A percentile compares a stretch with the other conserved stretches of the same genome.
These are phyloP conservation scores for Microdon myrmicae DNA, from an alignment of 2,888 invertebrate species.

Conservation along the genomic window DNA sequence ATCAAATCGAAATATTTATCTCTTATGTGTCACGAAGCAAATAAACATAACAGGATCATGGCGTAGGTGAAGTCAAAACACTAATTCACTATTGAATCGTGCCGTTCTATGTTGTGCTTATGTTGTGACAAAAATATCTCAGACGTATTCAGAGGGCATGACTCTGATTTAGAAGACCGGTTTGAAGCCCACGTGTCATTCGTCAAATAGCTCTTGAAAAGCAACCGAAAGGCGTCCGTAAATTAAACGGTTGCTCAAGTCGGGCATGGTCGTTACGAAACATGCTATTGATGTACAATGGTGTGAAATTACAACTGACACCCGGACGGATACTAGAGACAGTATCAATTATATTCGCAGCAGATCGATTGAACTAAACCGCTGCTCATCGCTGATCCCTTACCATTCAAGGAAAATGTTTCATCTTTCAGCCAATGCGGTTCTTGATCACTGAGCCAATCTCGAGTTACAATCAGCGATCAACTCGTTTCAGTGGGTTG, in stretches of 20 bases:
- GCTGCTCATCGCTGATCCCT: slow-evolving; percentile 1
- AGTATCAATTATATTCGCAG: slow-evolving; percentile 39
- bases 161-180: too few relatives aligned
- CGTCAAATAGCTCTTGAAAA: too few relatives aligned
- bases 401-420: slow-evolving; percentile 11
- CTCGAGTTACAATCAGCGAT: slow-evolving; percentile 46
- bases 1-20: slow-evolving; percentile 31
- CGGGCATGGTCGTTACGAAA: slow-evolving; percentile 24
- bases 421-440: slow-evolving; percentile 29
- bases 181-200: too few relatives aligned
- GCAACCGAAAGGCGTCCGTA: too few relatives aligned
- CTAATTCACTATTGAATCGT: too few relatives aligned
- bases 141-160: too few relatives aligned
- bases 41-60: background rate
- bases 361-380: slow-evolving; percentile 32
- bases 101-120: too few relatives aligned
- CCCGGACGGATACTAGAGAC: background rate
- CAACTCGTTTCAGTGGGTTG: slow-evolving; percentile 40
- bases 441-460: slow-evolving; percentile 44
- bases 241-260: too few relatives aligned
- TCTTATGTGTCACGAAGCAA: slow-evolving; percentile 18
- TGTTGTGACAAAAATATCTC: too few relatives aligned
- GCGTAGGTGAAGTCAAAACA: too few relatives aligned
- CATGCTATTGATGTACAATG: slow-evolving; percentile 1
- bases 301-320: slow-evolving; percentile 28